Base-by-base conservation (phyloP, 2,113 vertebrate species). In the Zingel zingel region DNA sequence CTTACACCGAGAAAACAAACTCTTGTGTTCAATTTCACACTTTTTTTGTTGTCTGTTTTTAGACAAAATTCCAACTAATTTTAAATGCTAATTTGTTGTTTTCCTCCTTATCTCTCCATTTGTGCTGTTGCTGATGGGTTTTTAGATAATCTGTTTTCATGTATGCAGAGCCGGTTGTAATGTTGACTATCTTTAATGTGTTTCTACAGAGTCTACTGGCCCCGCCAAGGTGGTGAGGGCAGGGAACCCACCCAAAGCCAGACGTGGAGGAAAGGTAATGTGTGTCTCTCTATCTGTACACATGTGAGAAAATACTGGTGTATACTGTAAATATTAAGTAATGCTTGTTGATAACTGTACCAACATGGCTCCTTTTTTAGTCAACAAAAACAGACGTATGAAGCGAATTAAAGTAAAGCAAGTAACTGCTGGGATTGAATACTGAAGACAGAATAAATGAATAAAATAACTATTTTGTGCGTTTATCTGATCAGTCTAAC, bases 161-260 rank as follows among this genome's bases (percentile, higher is more conserved):
- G 45, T 71, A 9, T 73, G 23, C 63, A 33, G 74, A 73, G 68
- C 21, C 2, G 0, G 4, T 83, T 82, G 19, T 89, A 81, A 89
- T 11, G 19, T 68, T 18, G 1, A 16, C 54, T 27, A 4, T 68
- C 67, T 94, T 43, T 78, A 1, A 18, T 91, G 21, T 91, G 15
- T 89, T 81, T 84, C 89, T 81, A 77, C 94, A 97, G 98, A 99
- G 81, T 94, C 95, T 58, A 95, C 96, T 10, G 96, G 94, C 54
- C 97, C 97, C 3, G 96, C 98, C 0, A 99, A 97, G 89, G 98
- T 99, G 91, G 98, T 99, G 88, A 96, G 94, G 91, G 98, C 98
- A 33, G 97, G 97, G 21, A 97, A 96, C 90, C 96, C 97, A 0
- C 96, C 94, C 30, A 94, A 97, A 85, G 89, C 95, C 74, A 94